These are phyloP conservation scores for Salarias fasciatus DNA, from an alignment of 2,797 vertebrate genomes.

Conservation along the genomic window DNA sequence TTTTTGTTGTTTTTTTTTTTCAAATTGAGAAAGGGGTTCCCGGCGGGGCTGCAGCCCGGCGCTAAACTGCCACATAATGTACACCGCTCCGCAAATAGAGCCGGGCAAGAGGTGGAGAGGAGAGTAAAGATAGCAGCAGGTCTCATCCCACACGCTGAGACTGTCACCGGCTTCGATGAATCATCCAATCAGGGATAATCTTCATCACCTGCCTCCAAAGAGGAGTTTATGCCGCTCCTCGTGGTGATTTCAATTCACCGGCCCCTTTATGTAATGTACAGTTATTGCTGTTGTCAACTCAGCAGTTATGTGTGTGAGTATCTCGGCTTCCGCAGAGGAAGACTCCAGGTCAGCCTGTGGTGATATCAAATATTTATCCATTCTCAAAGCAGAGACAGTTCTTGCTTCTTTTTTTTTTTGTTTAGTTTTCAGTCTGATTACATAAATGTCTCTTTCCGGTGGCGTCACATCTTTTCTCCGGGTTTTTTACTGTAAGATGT, in stretches of 20 bases:
- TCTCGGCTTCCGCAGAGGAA: conserved; percentile 37
- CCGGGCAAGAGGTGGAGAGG: conserved; percentile 54
- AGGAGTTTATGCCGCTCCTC: conserved; percentile 24
- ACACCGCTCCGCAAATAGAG: conserved; percentile 78
- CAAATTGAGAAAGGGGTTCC: conserved; percentile 71
- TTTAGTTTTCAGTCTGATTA: conserved; percentile 18
- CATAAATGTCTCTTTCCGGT: conserved; percentile 40
- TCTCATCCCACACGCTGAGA: conserved; percentile 71
- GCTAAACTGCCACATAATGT: conserved; percentile 60
- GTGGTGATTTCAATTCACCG: conserved; percentile 24
- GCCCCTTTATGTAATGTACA: conserved; percentile 32
- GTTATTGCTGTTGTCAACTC: conserved; percentile 44
- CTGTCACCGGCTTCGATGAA: conserved; percentile 75
- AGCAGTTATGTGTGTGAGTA: conserved; percentile 55
- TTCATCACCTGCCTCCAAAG: conserved; percentile 37
- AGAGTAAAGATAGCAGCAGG: conserved; percentile 76
- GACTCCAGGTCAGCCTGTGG: conserved; percentile 59
- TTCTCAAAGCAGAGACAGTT: conserved; percentile 29
- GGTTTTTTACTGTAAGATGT: conserved; percentile 13
- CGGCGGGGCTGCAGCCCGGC: conserved; percentile 66
- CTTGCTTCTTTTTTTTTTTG: conserved; percentile 16
- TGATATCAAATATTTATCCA: conserved; percentile 63
- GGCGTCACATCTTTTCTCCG: neutral
- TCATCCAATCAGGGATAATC: conserved; percentile 61
- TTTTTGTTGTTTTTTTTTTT: no score